phyloP scores from a whole-genome alignment of 2,888 invertebrate genomes.

The Eristalinus sepulchralis region DNA sequence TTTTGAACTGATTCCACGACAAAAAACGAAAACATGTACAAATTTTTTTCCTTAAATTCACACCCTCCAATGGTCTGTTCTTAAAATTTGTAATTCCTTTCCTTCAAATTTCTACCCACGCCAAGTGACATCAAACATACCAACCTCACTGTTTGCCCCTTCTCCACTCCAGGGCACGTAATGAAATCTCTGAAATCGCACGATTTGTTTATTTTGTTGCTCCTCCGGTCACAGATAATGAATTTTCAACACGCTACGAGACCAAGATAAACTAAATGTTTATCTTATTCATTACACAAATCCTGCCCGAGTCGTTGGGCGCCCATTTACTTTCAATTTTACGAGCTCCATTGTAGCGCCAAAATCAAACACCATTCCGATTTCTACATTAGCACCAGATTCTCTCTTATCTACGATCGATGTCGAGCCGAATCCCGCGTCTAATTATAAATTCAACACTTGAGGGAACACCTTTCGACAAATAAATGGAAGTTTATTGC shows the following conservation, averaged over 20 bases:
- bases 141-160: neutral
- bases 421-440: neutral
- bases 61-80: no score
- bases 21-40: no score
- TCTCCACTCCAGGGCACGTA: neutral
- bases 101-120: no score
- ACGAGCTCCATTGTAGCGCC: neutral
- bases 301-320: conserved; percentile 12
- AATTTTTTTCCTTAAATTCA: no score
- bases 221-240: neutral
- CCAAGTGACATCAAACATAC: neutral
- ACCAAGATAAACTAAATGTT: conserved; percentile 8
- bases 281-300: neutral
- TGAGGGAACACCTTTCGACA: conserved; percentile 12
- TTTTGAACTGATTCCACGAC: no score
- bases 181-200: neutral
- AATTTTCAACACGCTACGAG: neutral
- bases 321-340: conserved; percentile 19
- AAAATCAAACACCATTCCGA: conserved; percentile 1
- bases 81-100: no score
- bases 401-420: neutral
- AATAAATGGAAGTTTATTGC: conserved; percentile 7
- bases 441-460: conserved; percentile 25
- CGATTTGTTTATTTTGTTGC: neutral
- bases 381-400: conserved; percentile 1